These are phyloP conservation scores for Parauchenoglanis ngamensis DNA, from an alignment of 2,797 vertebrate genomes.

Conservation along the genomic window DNA sequence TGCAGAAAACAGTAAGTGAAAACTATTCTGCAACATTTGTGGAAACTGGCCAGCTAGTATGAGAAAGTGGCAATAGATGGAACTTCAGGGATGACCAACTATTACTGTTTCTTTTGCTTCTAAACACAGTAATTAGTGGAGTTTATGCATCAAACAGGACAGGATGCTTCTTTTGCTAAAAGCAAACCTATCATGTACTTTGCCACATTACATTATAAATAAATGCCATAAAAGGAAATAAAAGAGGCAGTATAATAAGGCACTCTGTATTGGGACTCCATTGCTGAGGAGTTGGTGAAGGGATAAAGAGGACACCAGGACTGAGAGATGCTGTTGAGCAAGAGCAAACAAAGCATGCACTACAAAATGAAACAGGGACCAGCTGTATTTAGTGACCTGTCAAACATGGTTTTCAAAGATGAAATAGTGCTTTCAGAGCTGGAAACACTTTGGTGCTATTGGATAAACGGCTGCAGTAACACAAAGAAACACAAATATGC, in stretches of 20 bases:
- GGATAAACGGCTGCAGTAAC: conserved; percentile 48
- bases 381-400: conserved; percentile 66
- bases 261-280: not conserved
- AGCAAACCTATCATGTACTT: not conserved
- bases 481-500: conserved; percentile 17
- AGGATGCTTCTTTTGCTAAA: not conserved
- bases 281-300: conserved; percentile 1
- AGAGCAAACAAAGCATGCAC: conserved; percentile 45
- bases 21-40: conserved; percentile 7
- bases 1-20: conserved; percentile 1
- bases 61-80: not conserved
- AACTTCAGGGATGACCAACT: not conserved
- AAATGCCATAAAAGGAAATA: not conserved
- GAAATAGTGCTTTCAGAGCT: conserved; percentile 56
- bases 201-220: conserved; percentile 5
- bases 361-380: conserved; percentile 50
- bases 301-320: conserved; percentile 28
- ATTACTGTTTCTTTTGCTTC: conserved; percentile 27
- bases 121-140: not conserved
- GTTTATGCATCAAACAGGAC: not conserved
- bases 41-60: not conserved
- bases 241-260: not conserved
- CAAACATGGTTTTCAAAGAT: conserved; percentile 60
- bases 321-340: conserved; percentile 34
- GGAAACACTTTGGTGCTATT: conserved; percentile 46